phyloP scores from a whole-genome alignment of 2,888 invertebrate genomes.

The Heliconius charithonia region DNA sequence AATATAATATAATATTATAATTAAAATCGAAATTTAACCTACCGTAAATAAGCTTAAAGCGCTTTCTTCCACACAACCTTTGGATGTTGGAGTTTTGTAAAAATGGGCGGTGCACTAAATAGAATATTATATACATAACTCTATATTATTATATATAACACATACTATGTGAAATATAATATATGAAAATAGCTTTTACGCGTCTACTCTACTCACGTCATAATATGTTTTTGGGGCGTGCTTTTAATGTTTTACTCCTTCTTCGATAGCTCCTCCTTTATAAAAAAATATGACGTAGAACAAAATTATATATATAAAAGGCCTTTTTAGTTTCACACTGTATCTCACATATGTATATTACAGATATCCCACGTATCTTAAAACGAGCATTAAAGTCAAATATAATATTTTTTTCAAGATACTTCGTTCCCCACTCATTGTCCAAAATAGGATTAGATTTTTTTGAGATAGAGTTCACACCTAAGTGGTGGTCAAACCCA shows the following conservation, averaged over 20 bases:
- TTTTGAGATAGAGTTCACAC: too few relatives aligned
- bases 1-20: too few relatives aligned
- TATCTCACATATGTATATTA: not conserved
- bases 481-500: too few relatives aligned
- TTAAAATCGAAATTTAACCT: not conserved
- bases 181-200: not conserved
- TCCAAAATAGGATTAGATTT: too few relatives aligned
- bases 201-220: too few relatives aligned
- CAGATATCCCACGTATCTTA: too few relatives aligned
- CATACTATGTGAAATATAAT: not conserved
- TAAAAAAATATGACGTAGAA: not conserved
- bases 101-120: too few relatives aligned
- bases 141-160: not conserved
- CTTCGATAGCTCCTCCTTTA: constrained; percentile 17
- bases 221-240: constrained; percentile 17
- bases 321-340: not conserved
- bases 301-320: not conserved
- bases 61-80: not conserved
- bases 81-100: too few relatives aligned
- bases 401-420: not conserved
- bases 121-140: not conserved
- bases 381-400: too few relatives aligned
- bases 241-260: constrained; percentile 15
- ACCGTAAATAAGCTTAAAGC: too few relatives aligned
- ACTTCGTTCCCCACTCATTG: not conserved